Percentiles rank a stretch among this genome's conserved stretches.
phyloP scores from a whole-genome alignment of 2,113 vertebrate genomes.

The Gallinago paraguaiae region DNA sequence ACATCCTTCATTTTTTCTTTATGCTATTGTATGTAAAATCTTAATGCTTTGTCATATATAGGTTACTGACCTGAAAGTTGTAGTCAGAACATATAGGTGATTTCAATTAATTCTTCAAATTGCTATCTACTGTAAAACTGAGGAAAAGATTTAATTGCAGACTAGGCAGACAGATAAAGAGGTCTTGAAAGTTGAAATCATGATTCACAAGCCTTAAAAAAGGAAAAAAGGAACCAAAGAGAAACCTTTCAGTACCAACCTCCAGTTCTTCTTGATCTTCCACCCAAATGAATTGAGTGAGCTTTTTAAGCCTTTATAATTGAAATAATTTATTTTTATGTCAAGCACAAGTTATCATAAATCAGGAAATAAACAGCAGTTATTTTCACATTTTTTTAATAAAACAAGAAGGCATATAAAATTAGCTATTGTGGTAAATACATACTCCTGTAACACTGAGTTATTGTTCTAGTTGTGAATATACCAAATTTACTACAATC shows the following conservation, averaged over 20 bases:
- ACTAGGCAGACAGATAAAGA: background rate
- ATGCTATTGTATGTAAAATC: background rate
- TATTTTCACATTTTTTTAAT: background rate
- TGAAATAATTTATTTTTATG: background rate
- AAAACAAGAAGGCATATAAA: background rate
- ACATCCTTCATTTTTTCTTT: background rate
- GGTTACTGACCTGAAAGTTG: background rate
- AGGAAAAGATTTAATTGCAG: background rate
- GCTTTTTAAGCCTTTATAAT: background rate
- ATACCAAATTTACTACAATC: background rate
- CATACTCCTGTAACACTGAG: background rate
- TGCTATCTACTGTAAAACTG: background rate
- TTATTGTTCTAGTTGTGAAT: background rate
- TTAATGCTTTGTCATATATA: background rate
- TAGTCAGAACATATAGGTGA: background rate
- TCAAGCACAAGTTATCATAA: background rate
- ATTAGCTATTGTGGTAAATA: background rate
- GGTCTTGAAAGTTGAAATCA: conserved; percentile 24
- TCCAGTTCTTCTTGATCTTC: conserved; percentile 37
- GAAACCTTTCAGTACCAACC: conserved; percentile 42
- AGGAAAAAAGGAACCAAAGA: background rate
- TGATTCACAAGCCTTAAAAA: conserved; percentile 40
- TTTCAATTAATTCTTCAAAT: conserved; percentile 18
- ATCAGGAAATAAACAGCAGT: background rate
- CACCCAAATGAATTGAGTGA: conserved; percentile 36